Evolutionary conservation across 2,888 invertebrate genomes (phyloP).

Genomic region (Tiphia femorata): DNA sequence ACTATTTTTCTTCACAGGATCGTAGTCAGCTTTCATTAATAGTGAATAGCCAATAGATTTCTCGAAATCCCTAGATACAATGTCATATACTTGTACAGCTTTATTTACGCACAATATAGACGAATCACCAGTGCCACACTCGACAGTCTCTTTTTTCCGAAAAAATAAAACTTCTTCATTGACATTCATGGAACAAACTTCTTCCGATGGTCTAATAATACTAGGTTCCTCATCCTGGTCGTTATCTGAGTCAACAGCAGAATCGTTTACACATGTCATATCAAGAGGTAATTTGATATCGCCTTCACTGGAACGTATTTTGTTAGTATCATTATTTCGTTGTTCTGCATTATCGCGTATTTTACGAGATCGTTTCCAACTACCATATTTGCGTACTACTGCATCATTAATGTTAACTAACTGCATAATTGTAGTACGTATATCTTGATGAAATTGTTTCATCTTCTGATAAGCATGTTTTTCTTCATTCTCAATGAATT

Average conservation of each 20-base stretch:
- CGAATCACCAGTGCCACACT: constrained; percentile 42
- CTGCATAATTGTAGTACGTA: constrained; percentile 47
- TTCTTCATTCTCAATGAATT: constrained; percentile 8
- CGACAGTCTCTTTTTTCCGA: constrained; percentile 39
- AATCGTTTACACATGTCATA: constrained; percentile 60
- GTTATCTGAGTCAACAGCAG: constrained; percentile 38
- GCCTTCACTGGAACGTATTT: neutral
- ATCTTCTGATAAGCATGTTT: constrained; percentile 31
- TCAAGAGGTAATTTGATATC: constrained; percentile 38
- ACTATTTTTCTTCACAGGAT: constrained; percentile 32
- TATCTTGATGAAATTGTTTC: constrained; percentile 46
- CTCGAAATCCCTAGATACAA: constrained; percentile 55
- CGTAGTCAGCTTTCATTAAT: constrained; percentile 43
- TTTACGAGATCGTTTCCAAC: constrained; percentile 35
- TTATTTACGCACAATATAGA: constrained; percentile 35
- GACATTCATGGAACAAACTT: constrained; percentile 16
- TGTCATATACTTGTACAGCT: constrained; percentile 52
- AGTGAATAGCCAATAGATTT: constrained; percentile 57
- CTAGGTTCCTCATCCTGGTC: constrained; percentile 13
- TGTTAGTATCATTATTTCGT: neutral
- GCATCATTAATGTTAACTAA: constrained; percentile 55
- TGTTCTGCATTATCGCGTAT: neutral
- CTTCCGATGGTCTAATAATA: constrained; percentile 20
- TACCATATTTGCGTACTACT: constrained; percentile 49
- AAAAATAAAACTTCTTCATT: constrained; percentile 41